These are phyloP conservation scores for Parelbella ahira DNA, from an alignment of 2,888 invertebrate genomes.

Conservation along the genomic window DNA sequence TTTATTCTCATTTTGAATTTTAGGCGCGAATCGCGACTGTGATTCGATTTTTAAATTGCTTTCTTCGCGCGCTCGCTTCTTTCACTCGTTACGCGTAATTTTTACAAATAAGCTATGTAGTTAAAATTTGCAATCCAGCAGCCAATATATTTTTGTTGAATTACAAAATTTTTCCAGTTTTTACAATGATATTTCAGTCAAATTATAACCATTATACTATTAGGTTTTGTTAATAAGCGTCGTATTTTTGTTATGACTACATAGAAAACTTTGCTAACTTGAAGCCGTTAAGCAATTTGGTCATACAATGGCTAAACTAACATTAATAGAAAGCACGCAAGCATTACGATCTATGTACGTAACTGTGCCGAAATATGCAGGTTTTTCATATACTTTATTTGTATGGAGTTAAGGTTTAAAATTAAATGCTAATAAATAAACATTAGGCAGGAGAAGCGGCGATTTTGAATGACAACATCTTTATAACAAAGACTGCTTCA, in stretches of 20 bases:
- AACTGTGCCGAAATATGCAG: conserved; percentile 30
- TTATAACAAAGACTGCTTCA: conserved; percentile 46
- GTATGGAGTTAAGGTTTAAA: conserved; percentile 25
- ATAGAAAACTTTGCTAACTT: conserved; percentile 1
- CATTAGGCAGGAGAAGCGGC: conserved; percentile 22
- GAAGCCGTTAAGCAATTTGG: conserved; percentile 24
- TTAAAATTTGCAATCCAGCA: too few relatives aligned
- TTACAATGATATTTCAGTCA: too few relatives aligned
- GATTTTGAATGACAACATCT: conserved; percentile 51
- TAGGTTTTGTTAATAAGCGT: too few relatives aligned
- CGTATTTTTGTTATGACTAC: conserved; percentile 1
- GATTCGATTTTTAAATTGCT: conserved; percentile 54
- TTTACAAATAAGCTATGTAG: too few relatives aligned
- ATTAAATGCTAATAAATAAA: conserved; percentile 4
- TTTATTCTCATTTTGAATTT: conserved; percentile 58
- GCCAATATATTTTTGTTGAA: not conserved
- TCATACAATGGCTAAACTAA: conserved; percentile 29
- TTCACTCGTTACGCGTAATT: conserved; percentile 17
- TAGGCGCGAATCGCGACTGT: conserved; percentile 45
- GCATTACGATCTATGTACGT: conserved; percentile 34
- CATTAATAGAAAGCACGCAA: conserved; percentile 39
- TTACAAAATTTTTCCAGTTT: too few relatives aligned
- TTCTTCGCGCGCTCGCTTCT: conserved; percentile 36
- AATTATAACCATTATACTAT: too few relatives aligned
- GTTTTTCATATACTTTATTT: conserved; percentile 18